Conservation (phyloP, 1,140 invertebrate species). For the Drosophila murphyi region DNA sequence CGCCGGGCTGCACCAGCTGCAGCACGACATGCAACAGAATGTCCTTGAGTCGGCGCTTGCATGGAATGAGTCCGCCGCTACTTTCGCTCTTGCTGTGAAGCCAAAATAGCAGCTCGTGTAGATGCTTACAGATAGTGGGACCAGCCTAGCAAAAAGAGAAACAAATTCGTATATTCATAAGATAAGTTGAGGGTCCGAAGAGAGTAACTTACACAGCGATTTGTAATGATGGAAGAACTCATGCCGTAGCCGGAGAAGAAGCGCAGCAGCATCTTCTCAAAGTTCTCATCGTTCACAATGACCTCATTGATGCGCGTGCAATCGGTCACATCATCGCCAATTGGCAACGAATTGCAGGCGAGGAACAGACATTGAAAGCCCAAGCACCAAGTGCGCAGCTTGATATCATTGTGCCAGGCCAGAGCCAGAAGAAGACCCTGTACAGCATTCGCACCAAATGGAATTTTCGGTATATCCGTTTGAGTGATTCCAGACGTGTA, state of each 20-base stretch:
- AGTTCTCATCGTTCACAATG: conserved; percentile 89
- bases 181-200: neutral
- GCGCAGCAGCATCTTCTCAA: conserved; percentile 89
- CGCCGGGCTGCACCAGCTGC: conserved; percentile 89
- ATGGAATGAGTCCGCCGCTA: conserved; percentile 85
- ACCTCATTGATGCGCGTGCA: conserved; percentile 86
- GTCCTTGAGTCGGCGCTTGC: conserved; percentile 88
- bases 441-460: conserved; percentile 89
- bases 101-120: conserved; percentile 90
- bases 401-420: conserved; percentile 88
- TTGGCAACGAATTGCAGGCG: conserved; percentile 85
- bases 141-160: conserved; percentile 87
- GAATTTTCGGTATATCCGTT: conserved; percentile 89
- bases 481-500: conserved; percentile 85
- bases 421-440: conserved; percentile 89
- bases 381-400: conserved; percentile 90
- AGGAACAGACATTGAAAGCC: conserved; percentile 88
- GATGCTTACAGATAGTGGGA: conserved; percentile 90
- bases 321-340: conserved; percentile 66
- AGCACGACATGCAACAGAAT: conserved; percentile 89
- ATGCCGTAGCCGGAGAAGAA: conserved; percentile 89
- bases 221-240: conserved; percentile 78
- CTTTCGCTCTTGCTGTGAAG: conserved; percentile 89
- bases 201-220: conserved; percentile 72
- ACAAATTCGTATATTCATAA: neutral